phyloP scores from a whole-genome alignment of 2,113 vertebrate genomes.

The Cnemophilus loriae region DNA sequence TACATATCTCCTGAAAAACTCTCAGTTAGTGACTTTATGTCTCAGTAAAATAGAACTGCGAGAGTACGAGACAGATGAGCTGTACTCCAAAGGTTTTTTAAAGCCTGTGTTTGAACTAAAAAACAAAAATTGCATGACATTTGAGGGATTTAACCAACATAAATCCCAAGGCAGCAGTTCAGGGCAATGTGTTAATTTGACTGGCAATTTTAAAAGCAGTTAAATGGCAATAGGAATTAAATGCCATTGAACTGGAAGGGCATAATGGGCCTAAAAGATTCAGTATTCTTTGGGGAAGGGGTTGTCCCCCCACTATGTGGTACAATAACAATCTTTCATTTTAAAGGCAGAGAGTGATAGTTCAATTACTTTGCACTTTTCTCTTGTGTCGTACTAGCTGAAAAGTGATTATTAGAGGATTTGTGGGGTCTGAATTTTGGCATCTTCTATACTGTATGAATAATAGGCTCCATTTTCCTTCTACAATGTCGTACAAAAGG shows the following conservation, averaged over 20 bases:
- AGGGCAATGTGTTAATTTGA: constrained; percentile 6
- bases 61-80: neutral
- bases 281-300: neutral
- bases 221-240: constrained; percentile 21
- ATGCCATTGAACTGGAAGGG: neutral
- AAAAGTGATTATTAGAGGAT: neutral
- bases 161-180: constrained; percentile 21
- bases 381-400: neutral
- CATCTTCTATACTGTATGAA: neutral
- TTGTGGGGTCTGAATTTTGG: neutral
- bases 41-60: neutral
- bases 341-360: neutral
- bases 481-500: neutral
- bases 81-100: neutral
- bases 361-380: neutral
- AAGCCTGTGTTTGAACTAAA: neutral
- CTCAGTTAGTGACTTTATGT: neutral
- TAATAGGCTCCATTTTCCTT: neutral
- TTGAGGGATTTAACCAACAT: constrained; percentile 18
- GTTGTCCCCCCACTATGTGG: neutral
- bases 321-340: neutral
- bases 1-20: neutral
- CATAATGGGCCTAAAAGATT: neutral
- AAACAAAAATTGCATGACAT: constrained; percentile 30
- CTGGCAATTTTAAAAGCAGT: constrained; percentile 46